A percentile compares a stretch with the other conserved stretches of the same genome.
Conservation (phyloP, 1,140 invertebrate genomes). For the Pseudomyrmex cubaensis region DNA sequence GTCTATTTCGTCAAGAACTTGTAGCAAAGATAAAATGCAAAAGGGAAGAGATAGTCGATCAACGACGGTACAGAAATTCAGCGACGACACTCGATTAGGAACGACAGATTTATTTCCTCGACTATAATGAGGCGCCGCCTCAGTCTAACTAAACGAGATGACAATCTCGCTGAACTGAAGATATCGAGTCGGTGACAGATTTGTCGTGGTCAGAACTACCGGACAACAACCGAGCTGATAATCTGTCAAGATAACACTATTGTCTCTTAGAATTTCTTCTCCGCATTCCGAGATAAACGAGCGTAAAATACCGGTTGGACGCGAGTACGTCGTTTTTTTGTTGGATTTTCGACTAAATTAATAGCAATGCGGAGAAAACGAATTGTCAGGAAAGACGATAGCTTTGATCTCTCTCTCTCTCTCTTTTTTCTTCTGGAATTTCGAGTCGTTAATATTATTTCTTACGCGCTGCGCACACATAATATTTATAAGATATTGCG, state of each 20-base stretch:
- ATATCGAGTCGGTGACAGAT: conserved; percentile 58
- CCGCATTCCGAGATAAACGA: neutral
- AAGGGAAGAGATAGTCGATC: conserved; percentile 59
- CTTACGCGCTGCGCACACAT: neutral
- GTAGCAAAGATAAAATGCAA: neutral
- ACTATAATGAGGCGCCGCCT: conserved; percentile 57
- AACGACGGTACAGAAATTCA: neutral
- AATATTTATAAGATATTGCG: neutral
- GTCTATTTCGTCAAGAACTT: conserved; percentile 21
- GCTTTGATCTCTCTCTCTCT: neutral
- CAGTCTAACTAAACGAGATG: conserved; percentile 58
- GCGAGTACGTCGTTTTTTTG: neutral
- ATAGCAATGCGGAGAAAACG: neutral
- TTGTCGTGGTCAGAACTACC: conserved; percentile 65
- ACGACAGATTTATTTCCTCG: conserved; percentile 64
- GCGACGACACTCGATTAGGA: conserved; percentile 17
- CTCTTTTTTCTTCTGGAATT: neutral
- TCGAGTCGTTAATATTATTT: neutral
- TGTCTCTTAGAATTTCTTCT: neutral
- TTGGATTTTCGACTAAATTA: neutral
- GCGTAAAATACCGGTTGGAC: neutral
- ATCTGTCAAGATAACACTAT: conserved; percentile 45
- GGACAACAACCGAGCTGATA: conserved; percentile 47
- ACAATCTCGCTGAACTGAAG: conserved; percentile 36
- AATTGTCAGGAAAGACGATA: neutral